A percentile compares a stretch with the other conserved stretches of the same genome.
phyloP scores from a whole-genome alignment of 2,888 invertebrate genomes.

The Melanargia galathea region DNA sequence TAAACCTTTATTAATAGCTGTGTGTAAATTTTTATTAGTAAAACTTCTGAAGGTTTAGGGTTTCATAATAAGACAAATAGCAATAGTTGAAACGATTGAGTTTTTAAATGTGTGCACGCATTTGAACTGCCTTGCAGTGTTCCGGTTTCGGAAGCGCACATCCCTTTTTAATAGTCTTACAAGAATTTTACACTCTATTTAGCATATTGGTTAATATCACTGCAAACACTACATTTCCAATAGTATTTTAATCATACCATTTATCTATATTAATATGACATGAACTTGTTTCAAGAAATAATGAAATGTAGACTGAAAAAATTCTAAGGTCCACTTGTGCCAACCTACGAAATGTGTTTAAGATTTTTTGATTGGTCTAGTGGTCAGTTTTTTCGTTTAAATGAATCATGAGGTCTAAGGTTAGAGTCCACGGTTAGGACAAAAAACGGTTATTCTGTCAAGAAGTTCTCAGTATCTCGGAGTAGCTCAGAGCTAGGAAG shows the following conservation, averaged over 20 bases:
- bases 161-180: conserved; percentile 4
- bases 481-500: too few species aligned
- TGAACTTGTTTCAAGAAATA: too few species aligned
- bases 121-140: conserved; percentile 4
- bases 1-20: background rate
- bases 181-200: conserved; percentile 12
- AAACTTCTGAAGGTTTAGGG: background rate
- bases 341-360: too few species aligned
- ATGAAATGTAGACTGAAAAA: too few species aligned
- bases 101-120: conserved; percentile 7
- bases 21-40: background rate
- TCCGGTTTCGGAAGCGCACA: conserved; percentile 11
- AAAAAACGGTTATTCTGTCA: too few species aligned
- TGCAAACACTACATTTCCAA: background rate
- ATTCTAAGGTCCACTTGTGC: too few species aligned
- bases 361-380: too few species aligned
- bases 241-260: background rate
- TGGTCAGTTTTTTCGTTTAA: too few species aligned
- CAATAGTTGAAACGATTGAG: conserved; percentile 8
- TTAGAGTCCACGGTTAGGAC: too few species aligned
- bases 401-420: too few species aligned
- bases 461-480: too few species aligned
- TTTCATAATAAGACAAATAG: conserved; percentile 9
- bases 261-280: too few species aligned
- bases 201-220: conserved; percentile 7